A percentile compares a stretch with the other conserved stretches of the same genome.
These are phyloP conservation scores for Acanthiza pusilla DNA, from an alignment of 2,797 vertebrate species.

Conservation along the genomic window DNA sequence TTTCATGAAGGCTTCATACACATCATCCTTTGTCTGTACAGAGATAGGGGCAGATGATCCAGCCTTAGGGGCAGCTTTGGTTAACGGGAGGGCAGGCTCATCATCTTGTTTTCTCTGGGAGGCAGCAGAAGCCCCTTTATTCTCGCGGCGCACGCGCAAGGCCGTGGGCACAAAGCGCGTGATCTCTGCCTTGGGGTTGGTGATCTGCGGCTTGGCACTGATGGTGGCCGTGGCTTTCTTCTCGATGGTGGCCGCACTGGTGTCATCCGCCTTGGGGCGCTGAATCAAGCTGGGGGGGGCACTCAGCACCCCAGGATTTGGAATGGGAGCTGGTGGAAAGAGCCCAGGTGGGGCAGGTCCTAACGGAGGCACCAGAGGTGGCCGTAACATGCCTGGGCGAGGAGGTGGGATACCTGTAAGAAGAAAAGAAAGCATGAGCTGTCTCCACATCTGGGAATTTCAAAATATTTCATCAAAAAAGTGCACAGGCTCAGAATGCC, in stretches of 20 bases:
- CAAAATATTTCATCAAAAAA: background rate
- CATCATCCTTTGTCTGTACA: constrained; percentile 97
- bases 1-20: constrained; percentile 98
- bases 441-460: background rate
- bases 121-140: constrained; percentile 70
- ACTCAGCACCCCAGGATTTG: constrained; percentile 90
- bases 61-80: constrained; percentile 77
- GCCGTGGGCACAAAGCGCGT: constrained; percentile 95
- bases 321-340: constrained; percentile 85
- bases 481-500: background rate
- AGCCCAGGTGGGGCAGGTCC: constrained; percentile 84
- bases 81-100: constrained; percentile 69
- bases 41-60: constrained; percentile 77
- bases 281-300: constrained; percentile 92
- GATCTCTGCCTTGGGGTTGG: constrained; percentile 95
- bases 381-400: constrained; percentile 85
- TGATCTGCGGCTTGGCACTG: constrained; percentile 98
- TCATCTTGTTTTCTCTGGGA: constrained; percentile 75
- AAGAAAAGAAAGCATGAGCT: background rate
- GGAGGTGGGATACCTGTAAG: constrained; percentile 89
- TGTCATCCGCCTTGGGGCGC: constrained; percentile 82
- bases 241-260: constrained; percentile 88
- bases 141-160: constrained; percentile 89
- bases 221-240: constrained; percentile 95
- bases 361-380: constrained; percentile 83